phyloP scores from a whole-genome alignment of 2,888 invertebrate genomes.

The Ypsolopha scabrella region DNA sequence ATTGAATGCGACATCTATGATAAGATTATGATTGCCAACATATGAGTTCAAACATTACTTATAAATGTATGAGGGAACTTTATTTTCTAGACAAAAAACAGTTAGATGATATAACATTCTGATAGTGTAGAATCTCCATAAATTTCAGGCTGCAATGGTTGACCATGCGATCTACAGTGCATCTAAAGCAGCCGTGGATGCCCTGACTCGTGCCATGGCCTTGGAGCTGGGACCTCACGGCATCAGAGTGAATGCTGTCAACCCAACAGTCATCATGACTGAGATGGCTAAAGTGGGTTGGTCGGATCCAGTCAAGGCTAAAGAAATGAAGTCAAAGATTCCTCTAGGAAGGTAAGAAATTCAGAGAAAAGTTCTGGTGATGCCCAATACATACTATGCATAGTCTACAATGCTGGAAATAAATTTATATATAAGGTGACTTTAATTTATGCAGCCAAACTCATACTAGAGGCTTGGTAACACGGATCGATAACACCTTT shows the following conservation, averaged over 20 bases:
- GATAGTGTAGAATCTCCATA: neutral
- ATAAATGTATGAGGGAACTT: no score
- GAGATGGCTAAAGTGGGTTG: slow-evolving; percentile 89
- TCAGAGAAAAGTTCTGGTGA: no score
- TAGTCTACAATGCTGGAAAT: no score
- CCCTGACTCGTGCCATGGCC: slow-evolving; percentile 85
- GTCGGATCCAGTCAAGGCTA: slow-evolving; percentile 84
- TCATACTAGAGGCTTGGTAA: no score
- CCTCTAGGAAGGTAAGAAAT: slow-evolving; percentile 80
- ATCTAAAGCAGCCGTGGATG: slow-evolving; percentile 92
- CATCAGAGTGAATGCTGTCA: slow-evolving; percentile 92
- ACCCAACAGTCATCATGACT: slow-evolving; percentile 95
- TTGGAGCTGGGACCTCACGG: slow-evolving; percentile 86
- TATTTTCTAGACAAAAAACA: no score
- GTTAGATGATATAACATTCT: no score
- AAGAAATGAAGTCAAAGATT: slow-evolving; percentile 82
- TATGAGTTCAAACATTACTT: no score
- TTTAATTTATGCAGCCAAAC: no score
- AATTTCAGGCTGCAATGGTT: slow-evolving; percentile 72
- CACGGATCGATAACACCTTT: no score
- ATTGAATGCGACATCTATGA: no score
- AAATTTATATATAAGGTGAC: no score
- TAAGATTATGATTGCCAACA: no score
- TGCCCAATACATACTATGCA: neutral
- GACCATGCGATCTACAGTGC: slow-evolving; percentile 88